phyloP scores from a whole-genome alignment of 2,797 vertebrate genomes.

The Geotrypetes seraphini region DNA sequence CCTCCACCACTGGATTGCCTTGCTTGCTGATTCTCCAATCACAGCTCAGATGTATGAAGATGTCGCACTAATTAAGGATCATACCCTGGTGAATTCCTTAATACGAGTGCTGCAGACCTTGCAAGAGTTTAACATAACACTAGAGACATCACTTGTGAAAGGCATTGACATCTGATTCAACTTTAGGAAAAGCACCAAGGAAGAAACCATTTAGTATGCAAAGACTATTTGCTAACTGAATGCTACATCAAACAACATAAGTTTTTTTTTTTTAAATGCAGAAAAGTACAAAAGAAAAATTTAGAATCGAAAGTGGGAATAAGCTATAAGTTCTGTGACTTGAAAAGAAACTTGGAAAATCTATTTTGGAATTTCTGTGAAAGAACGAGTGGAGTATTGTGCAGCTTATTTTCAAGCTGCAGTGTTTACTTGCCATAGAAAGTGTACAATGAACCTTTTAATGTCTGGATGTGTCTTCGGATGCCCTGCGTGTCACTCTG shows the following conservation, averaged over 20 bases:
- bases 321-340: constrained; percentile 52
- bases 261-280: no score
- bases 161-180: constrained; percentile 68
- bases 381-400: constrained; percentile 72
- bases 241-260: no score
- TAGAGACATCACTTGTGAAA: constrained; percentile 94
- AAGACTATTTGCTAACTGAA: constrained; percentile 33
- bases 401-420: constrained; percentile 93
- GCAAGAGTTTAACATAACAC: constrained; percentile 97
- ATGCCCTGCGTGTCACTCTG: constrained; percentile 23
- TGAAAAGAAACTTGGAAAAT: constrained; percentile 61
- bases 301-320: constrained; percentile 39
- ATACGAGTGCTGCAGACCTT: constrained; percentile 95
- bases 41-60: constrained; percentile 98
- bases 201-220: constrained; percentile 30
- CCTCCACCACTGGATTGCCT: constrained; percentile 94
- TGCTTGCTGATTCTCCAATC: constrained; percentile 92
- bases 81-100: constrained; percentile 89
- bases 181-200: constrained; percentile 26
- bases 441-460: constrained; percentile 76
- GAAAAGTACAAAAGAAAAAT: no score
- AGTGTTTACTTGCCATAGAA: constrained; percentile 78
- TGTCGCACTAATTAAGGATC: constrained; percentile 85
- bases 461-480: constrained; percentile 50
- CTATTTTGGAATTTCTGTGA: constrained; percentile 72